A percentile compares a stretch with the other conserved stretches of the same genome.
phyloP scores from a whole-genome alignment of 2,797 vertebrate species.

The Alosa sapidissima region DNA sequence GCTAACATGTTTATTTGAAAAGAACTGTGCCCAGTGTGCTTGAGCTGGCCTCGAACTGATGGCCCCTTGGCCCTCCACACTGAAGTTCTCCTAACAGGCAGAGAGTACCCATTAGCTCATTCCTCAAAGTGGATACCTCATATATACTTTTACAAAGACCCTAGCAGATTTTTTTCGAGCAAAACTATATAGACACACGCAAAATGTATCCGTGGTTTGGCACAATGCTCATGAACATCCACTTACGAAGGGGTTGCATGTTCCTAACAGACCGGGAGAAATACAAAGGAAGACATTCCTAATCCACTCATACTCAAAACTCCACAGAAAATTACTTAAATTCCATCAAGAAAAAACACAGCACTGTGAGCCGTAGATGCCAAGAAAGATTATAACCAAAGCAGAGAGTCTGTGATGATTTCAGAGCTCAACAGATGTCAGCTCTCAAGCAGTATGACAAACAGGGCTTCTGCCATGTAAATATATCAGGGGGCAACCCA shows the following conservation, averaged over 20 bases:
- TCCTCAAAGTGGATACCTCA: neutral
- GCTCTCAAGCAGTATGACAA: slow-evolving; percentile 59
- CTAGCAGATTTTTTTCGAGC: neutral
- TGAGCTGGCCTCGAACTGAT: slow-evolving; percentile 2
- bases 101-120: neutral
- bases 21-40: neutral
- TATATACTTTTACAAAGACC: neutral
- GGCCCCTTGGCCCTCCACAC: neutral
- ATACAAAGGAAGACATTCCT: slow-evolving; percentile 55
- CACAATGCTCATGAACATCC: slow-evolving; percentile 55
- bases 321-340: slow-evolving; percentile 58
- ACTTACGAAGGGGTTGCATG: slow-evolving; percentile 58
- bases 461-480: slow-evolving; percentile 50
- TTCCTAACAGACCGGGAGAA: slow-evolving; percentile 58
- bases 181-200: neutral
- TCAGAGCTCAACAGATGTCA: slow-evolving; percentile 62
- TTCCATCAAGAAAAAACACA: slow-evolving; percentile 46
- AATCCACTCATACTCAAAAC: slow-evolving; percentile 52
- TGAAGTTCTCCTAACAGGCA: neutral
- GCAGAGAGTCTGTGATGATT: slow-evolving; percentile 57
- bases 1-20: slow-evolving; percentile 38
- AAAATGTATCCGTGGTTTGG: neutral
- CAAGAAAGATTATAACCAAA: slow-evolving; percentile 66
- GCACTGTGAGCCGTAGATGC: slow-evolving; percentile 53
- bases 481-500: slow-evolving; percentile 56